Evolutionary conservation across 2,113 vertebrate genomes (phyloP).

Genomic region (Entelurus aequoreus): DNA sequence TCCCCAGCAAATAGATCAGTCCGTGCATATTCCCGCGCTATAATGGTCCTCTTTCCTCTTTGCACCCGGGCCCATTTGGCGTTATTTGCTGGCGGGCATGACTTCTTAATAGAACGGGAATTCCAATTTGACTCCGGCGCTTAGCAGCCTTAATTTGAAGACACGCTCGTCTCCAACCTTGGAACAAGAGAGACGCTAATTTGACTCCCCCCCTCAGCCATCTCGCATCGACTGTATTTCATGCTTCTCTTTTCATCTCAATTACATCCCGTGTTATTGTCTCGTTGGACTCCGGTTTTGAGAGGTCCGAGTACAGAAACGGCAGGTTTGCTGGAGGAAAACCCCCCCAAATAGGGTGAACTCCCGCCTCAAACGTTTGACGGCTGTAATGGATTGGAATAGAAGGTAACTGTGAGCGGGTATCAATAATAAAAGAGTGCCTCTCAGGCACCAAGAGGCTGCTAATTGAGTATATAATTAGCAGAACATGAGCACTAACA

Average conservation of each 20-base stretch:
- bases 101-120: constrained; percentile 72
- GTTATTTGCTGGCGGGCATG: constrained; percentile 72
- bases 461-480: constrained; percentile 69
- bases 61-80: constrained; percentile 66
- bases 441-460: constrained; percentile 52
- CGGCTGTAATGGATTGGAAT: constrained; percentile 5
- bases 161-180: constrained; percentile 57
- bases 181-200: constrained; percentile 61
- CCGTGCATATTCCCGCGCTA: constrained; percentile 61
- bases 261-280: constrained; percentile 28
- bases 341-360: constrained; percentile 43
- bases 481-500: constrained; percentile 58
- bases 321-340: constrained; percentile 52
- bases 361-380: constrained; percentile 25
- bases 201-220: constrained; percentile 58
- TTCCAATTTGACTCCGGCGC: constrained; percentile 71
- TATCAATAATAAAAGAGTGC: constrained; percentile 58
- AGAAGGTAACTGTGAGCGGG: constrained; percentile 8
- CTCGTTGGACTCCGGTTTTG: constrained; percentile 20
- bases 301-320: constrained; percentile 49
- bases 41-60: constrained; percentile 61
- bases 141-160: constrained; percentile 73
- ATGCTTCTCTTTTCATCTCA: constrained; percentile 46
- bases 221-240: constrained; percentile 59
- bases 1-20: constrained; percentile 67